Percentiles rank a stretch among this genome's conserved stretches.
phyloP scores from a whole-genome alignment of 2,797 vertebrate genomes.

The Myotis pilosus region DNA sequence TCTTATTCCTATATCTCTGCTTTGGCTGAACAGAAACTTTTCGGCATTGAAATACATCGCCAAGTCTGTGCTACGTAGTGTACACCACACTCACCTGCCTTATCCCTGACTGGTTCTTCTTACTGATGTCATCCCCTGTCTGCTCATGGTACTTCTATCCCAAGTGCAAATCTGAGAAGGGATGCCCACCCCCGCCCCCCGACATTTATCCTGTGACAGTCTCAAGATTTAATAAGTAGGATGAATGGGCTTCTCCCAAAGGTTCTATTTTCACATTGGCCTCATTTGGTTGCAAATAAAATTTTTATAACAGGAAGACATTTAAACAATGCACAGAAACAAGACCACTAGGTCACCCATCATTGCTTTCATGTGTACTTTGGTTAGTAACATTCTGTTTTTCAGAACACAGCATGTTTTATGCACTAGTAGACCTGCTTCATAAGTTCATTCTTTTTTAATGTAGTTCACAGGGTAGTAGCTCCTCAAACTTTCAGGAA shows the following conservation, averaged over 20 bases:
- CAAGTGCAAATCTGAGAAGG: not conserved
- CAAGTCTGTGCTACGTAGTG: not conserved
- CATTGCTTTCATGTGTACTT: not conserved
- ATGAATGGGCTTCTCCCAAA: not conserved
- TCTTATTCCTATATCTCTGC: not conserved
- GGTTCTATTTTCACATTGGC: not conserved
- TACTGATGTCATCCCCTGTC: not conserved
- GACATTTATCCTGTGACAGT: not conserved
- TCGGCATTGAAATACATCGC: not conserved
- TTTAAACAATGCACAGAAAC: not conserved
- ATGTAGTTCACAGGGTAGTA: conserved; percentile 47
- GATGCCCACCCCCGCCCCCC: fast-evolving
- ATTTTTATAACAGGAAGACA: not conserved
- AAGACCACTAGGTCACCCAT: not conserved
- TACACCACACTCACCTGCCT: not conserved
- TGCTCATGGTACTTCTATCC: not conserved
- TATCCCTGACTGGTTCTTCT: not conserved
- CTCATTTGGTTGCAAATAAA: conserved; percentile 33
- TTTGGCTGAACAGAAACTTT: not conserved
- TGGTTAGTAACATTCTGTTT: not conserved
- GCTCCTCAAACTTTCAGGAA: conserved; percentile 59
- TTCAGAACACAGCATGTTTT: conserved; percentile 12
- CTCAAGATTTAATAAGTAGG: not conserved
- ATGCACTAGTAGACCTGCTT: not conserved
- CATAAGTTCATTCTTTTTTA: conserved; percentile 63